Conservation (phyloP, 2,888 invertebrate species). For the Autographa gamma region DNA sequence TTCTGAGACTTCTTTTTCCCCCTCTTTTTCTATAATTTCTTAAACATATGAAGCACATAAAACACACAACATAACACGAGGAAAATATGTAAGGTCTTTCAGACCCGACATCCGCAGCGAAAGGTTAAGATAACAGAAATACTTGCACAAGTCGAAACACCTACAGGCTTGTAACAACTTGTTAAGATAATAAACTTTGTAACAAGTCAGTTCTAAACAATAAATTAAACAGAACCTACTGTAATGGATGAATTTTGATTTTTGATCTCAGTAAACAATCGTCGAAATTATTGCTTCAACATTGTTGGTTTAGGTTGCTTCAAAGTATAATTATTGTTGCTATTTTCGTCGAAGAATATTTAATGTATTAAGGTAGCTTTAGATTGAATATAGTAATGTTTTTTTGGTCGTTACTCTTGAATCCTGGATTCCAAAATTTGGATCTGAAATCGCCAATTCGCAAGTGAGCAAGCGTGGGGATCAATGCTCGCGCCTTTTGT, state of each 20-base stretch:
- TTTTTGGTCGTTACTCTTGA: background rate
- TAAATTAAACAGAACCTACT: constrained; percentile 45
- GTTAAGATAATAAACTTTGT: constrained; percentile 49
- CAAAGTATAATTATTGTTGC: background rate
- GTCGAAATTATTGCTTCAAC: constrained; percentile 6
- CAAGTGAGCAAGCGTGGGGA: too few relatives aligned
- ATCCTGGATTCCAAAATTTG: too few relatives aligned
- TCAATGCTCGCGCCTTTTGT: too few relatives aligned
- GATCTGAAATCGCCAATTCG: too few relatives aligned
- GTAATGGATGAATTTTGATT: constrained; percentile 27
- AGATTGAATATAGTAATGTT: background rate
- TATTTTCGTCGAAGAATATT: background rate
- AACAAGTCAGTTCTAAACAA: constrained; percentile 42
- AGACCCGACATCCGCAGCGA: constrained; percentile 12
- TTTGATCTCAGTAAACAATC: constrained; percentile 15
- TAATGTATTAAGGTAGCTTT: background rate
- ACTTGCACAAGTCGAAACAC: constrained; percentile 41
- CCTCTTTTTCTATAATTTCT: too few relatives aligned
- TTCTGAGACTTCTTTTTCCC: too few relatives aligned
- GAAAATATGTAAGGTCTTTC: constrained; percentile 6
- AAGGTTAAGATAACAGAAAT: constrained; percentile 53
- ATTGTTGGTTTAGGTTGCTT: constrained; percentile 4
- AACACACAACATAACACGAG: constrained; percentile 13
- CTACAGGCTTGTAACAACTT: constrained; percentile 49
- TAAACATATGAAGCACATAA: background rate